These are phyloP conservation scores for Adelosebastes latens DNA, from an alignment of 2,797 vertebrate genomes.

Conservation along the genomic window DNA sequence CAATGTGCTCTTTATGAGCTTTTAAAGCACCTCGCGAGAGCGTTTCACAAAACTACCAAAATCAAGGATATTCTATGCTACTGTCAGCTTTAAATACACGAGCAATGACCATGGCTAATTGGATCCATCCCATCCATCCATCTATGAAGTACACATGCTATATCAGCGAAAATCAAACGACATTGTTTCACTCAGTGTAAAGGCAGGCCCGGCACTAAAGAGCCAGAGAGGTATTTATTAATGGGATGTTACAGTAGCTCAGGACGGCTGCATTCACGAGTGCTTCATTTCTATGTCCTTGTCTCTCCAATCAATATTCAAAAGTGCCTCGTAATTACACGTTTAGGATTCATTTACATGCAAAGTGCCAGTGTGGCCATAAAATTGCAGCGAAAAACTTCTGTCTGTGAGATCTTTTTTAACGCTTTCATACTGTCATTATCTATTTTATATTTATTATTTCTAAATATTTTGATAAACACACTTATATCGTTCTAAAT, in stretches of 20 bases:
- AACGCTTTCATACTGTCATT: constrained; percentile 9
- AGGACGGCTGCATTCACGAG: constrained; percentile 52
- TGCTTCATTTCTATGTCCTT: constrained; percentile 66
- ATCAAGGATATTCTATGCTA: constrained; percentile 61
- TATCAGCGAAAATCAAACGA: constrained; percentile 73
- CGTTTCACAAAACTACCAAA: constrained; percentile 62
- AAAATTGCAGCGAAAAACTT: constrained; percentile 49
- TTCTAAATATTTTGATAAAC: constrained; percentile 24
- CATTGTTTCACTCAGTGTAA: constrained; percentile 61
- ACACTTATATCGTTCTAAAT: constrained; percentile 38
- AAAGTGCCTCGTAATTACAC: constrained; percentile 68
- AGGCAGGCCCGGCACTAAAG: constrained; percentile 61
- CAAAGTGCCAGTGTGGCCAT: constrained; percentile 45
- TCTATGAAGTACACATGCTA: constrained; percentile 71
- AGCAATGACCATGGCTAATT: constrained; percentile 74
- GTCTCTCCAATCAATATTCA: constrained; percentile 74
- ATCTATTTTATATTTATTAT: constrained; percentile 13
- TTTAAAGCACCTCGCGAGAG: constrained; percentile 59
- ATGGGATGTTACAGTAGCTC: constrained; percentile 62
- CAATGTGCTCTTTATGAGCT: constrained; percentile 66
- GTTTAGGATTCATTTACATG: constrained; percentile 71
- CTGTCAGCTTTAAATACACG: constrained; percentile 73
- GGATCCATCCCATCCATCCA: constrained; percentile 68
- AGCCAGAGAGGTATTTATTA: constrained; percentile 75
- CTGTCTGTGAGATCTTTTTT: background rate